These are phyloP conservation scores for Sinohyriopsis cumingii DNA, from an alignment of 2,888 invertebrate genomes.

Conservation along the genomic window DNA sequence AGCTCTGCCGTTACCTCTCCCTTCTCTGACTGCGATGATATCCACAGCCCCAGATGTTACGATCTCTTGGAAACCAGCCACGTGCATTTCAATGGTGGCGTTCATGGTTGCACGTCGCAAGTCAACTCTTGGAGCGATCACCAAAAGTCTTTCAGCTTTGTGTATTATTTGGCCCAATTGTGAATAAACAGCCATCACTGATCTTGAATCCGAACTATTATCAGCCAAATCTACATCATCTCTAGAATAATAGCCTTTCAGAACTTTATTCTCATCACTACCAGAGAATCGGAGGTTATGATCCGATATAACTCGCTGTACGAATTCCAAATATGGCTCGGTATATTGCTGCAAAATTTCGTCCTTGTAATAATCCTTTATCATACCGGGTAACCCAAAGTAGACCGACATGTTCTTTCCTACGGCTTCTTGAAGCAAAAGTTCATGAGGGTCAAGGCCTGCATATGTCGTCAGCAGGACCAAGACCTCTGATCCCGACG, in stretches of 20 bases:
- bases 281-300: constrained; percentile 42
- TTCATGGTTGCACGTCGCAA: constrained; percentile 34
- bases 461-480: constrained; percentile 56
- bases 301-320: constrained; percentile 40
- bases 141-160: constrained; percentile 18
- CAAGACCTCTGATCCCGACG: constrained; percentile 40
- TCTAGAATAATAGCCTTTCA: constrained; percentile 27
- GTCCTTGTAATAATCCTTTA: constrained; percentile 5
- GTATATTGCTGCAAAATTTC: too few species aligned
- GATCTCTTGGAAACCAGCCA: constrained; percentile 40
- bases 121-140: constrained; percentile 19
- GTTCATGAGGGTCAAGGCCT: constrained; percentile 53
- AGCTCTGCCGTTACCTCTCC: constrained; percentile 53
- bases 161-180: too few species aligned
- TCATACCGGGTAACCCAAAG: constrained; percentile 53
- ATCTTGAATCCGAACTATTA: too few species aligned
- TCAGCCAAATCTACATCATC: constrained; percentile 14
- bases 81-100: constrained; percentile 39
- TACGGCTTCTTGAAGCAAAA: constrained; percentile 47
- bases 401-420: constrained; percentile 50
- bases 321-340: constrained; percentile 42
- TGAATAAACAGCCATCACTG: too few species aligned
- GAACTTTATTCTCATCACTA: constrained; percentile 1
- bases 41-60: constrained; percentile 32
- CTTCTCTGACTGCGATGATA: constrained; percentile 58